A percentile compares a stretch with the other conserved stretches of the same genome.
These are phyloP conservation scores for Neuroscelio doddi DNA, from an alignment of 2,888 invertebrate species.

Conservation along the genomic window DNA sequence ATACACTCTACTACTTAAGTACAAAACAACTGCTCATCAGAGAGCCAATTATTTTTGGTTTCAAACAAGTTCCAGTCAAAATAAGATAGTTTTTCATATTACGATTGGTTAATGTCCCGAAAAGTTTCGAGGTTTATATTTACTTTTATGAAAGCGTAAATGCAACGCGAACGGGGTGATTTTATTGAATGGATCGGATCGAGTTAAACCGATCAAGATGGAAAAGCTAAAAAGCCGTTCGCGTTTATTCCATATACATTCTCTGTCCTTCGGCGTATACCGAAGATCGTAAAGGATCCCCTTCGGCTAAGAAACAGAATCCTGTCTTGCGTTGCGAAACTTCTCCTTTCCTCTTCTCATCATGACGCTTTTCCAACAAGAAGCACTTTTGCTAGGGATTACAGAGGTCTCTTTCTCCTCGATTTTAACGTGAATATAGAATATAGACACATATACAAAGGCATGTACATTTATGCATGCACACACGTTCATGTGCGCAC, in stretches of 20 bases:
- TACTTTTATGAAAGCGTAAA: constrained; percentile 69
- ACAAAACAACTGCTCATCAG: background rate
- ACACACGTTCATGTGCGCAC: constrained; percentile 28
- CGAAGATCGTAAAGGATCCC: constrained; percentile 62
- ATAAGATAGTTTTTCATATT: constrained; percentile 23
- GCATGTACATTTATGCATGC: constrained; percentile 3
- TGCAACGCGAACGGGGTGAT: constrained; percentile 59
- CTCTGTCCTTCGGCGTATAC: constrained; percentile 46
- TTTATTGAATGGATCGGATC: constrained; percentile 65
- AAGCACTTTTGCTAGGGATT: constrained; percentile 51
- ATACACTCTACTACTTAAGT: background rate
- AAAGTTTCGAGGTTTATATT: constrained; percentile 67
- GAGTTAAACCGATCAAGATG: constrained; percentile 69
- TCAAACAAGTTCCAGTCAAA: constrained; percentile 7
- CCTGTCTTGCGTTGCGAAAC: constrained; percentile 51
- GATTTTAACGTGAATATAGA: constrained; percentile 45
- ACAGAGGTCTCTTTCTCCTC: constrained; percentile 38
- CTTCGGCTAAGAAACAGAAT: constrained; percentile 39
- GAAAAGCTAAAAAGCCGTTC: constrained; percentile 66
- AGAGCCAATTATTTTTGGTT: constrained; percentile 25
- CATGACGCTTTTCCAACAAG: constrained; percentile 30
- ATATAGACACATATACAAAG: constrained; percentile 25
- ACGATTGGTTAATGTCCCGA: constrained; percentile 62
- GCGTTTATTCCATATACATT: constrained; percentile 61
- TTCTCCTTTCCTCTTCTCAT: constrained; percentile 40